These are phyloP conservation scores for Saxidomus purpurata DNA, from an alignment of 1,140 invertebrate species.

Conservation along the genomic window DNA sequence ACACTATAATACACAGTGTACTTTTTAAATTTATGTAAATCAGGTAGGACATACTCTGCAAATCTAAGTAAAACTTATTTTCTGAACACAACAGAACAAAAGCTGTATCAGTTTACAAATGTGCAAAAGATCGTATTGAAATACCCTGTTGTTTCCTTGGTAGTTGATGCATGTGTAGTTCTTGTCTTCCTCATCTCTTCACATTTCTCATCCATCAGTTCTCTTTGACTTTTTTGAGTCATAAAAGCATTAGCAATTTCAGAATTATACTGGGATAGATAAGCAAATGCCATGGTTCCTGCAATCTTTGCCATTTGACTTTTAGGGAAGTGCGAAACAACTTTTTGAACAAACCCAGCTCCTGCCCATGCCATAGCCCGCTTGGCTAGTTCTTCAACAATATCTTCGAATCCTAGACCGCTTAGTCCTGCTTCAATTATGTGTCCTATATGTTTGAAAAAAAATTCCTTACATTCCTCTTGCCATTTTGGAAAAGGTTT, in stretches of 20 bases:
- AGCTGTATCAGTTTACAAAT: too few species aligned
- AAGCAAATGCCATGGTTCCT: neutral
- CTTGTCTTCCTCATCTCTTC: neutral
- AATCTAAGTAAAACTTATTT: too few species aligned
- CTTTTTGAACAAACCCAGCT: neutral
- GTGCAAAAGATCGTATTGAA: too few species aligned
- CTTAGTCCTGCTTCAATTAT: conserved; percentile 16
- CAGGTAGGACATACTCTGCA: too few species aligned
- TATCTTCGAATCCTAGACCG: neutral
- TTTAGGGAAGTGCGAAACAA: neutral
- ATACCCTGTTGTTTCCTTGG: too few species aligned
- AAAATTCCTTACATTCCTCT: conserved; percentile 15
- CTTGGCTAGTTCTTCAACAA: neutral
- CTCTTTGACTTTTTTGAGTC: neutral
- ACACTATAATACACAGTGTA: too few species aligned
- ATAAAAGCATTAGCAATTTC: neutral
- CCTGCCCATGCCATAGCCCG: neutral
- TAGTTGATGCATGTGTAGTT: neutral
- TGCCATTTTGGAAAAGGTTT: conserved; percentile 19
- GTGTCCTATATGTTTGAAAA: neutral
- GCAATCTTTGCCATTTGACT: neutral
- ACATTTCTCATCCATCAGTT: too few species aligned
- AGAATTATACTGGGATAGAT: neutral
- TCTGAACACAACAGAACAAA: too few species aligned
- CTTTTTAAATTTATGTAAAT: too few species aligned